Conservation (phyloP, 92 coral and sea anemone genomes). For the Paragorgia papillata region DNA sequence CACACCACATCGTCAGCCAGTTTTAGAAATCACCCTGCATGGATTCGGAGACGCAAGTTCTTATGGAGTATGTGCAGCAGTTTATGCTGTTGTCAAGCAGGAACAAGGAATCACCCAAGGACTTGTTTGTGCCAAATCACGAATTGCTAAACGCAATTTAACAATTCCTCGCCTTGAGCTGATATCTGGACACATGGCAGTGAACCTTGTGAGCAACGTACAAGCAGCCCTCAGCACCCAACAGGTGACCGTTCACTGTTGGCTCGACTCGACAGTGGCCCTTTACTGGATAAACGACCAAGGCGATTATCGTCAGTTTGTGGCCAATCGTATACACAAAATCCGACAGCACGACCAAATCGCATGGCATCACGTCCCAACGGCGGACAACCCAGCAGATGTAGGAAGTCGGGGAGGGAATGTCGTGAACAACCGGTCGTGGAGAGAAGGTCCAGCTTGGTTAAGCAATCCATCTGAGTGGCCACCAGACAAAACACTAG, state of each 20-base stretch:
- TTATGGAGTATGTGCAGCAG: constrained; percentile 40
- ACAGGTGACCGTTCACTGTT: constrained; percentile 31
- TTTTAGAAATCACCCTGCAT: constrained; percentile 34
- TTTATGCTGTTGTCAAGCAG: constrained; percentile 53
- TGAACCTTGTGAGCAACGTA: constrained; percentile 32
- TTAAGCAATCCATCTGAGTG: constrained; percentile 4
- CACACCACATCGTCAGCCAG: constrained; percentile 29
- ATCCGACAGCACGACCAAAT: neutral
- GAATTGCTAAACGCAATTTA: constrained; percentile 46
- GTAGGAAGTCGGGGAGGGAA: constrained; percentile 7
- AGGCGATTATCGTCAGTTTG: constrained; percentile 27
- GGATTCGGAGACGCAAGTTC: constrained; percentile 51
- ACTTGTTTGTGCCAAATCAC: constrained; percentile 43
- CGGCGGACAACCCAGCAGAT: neutral
- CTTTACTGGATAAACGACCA: constrained; percentile 18
- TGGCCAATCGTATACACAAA: constrained; percentile 9
- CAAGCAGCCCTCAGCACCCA: constrained; percentile 18
- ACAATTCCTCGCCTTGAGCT: constrained; percentile 47
- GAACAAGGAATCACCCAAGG: constrained; percentile 32
- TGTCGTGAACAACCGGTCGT: neutral
- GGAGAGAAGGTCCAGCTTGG: constrained; percentile 3
- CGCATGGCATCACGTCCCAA: constrained; percentile 6
- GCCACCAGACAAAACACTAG: constrained; percentile 49
- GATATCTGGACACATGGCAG: constrained; percentile 42
- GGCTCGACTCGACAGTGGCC: constrained; percentile 39